A percentile compares a stretch with the other conserved stretches of the same genome.
phyloP scores from a whole-genome alignment of 37 sponge, comb jelly and placozoan genomes.

The Sycon ciliatum region DNA sequence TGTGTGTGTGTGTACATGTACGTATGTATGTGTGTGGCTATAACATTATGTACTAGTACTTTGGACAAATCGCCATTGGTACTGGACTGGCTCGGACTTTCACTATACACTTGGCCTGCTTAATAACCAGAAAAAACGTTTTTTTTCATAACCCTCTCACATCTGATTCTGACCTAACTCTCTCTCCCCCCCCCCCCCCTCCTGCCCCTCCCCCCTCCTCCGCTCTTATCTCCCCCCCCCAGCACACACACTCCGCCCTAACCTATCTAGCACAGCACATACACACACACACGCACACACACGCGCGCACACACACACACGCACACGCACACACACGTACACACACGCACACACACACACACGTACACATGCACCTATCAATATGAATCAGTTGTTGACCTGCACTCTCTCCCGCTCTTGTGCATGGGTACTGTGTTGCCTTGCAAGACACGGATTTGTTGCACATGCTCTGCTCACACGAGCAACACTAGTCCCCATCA shows the following conservation, averaged over 20 bases:
- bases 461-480: too few relatives aligned
- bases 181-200: background rate
- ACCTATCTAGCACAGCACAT: background rate
- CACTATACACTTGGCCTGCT: too few relatives aligned
- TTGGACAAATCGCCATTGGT: too few relatives aligned
- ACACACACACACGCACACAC: background rate
- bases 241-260: background rate
- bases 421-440: conserved; percentile 17
- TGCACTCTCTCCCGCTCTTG: background rate
- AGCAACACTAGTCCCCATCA: too few relatives aligned
- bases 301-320: conserved; percentile 39
- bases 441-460: too few relatives aligned
- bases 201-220: conserved; percentile 12
- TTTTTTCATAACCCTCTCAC: background rate
- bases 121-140: too few relatives aligned
- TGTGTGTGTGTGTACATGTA: conserved; percentile 15
- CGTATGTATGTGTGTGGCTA: conserved; percentile 12
- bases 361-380: background rate
- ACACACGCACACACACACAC: conserved; percentile 19
- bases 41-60: background rate
- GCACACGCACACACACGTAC: conserved; percentile 44
- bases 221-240: background rate
- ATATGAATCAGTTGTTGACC: background rate
- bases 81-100: too few relatives aligned
- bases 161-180: background rate